These are phyloP conservation scores for Polypterus bichir DNA, from an alignment of 2,113 vertebrate species.

Conservation along the genomic window DNA sequence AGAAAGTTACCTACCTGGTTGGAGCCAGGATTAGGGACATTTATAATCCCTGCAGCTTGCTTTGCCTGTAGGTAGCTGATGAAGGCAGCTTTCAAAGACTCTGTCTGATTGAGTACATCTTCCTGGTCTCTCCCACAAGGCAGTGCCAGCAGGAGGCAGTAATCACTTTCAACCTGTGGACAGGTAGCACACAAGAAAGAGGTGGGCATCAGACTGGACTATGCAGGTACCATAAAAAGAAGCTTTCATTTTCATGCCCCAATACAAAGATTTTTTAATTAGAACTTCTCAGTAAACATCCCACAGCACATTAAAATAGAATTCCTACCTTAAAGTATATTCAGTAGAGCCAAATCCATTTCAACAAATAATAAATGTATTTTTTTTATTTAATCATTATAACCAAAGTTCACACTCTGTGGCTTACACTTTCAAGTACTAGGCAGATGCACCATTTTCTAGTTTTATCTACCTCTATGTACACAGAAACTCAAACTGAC, in stretches of 20 bases:
- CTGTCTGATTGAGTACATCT: constrained; percentile 85
- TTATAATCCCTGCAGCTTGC: constrained; percentile 95
- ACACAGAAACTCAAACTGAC: no score
- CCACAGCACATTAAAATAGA: no score
- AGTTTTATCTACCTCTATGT: no score
- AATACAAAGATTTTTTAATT: not conserved
- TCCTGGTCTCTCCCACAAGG: constrained; percentile 94
- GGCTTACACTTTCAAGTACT: no score
- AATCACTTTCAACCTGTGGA: constrained; percentile 83
- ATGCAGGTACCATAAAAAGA: not conserved
- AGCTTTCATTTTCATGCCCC: not conserved
- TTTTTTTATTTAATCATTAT: no score
- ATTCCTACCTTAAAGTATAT: no score
- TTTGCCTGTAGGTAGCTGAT: constrained; percentile 97
- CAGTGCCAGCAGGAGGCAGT: constrained; percentile 86
- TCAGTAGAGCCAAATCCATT: no score
- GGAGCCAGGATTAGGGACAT: constrained; percentile 92
- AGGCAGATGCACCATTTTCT: no score
- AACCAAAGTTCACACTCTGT: no score
- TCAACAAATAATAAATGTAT: no score
- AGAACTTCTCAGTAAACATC: no score
- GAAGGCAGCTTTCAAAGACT: constrained; percentile 88
- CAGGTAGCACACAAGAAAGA: not conserved
- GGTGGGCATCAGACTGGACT: not conserved
- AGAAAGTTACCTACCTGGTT: constrained; percentile 66